Conservation (phyloP, 2,888 invertebrate genomes). For the Troglohyphantes excavatus region DNA sequence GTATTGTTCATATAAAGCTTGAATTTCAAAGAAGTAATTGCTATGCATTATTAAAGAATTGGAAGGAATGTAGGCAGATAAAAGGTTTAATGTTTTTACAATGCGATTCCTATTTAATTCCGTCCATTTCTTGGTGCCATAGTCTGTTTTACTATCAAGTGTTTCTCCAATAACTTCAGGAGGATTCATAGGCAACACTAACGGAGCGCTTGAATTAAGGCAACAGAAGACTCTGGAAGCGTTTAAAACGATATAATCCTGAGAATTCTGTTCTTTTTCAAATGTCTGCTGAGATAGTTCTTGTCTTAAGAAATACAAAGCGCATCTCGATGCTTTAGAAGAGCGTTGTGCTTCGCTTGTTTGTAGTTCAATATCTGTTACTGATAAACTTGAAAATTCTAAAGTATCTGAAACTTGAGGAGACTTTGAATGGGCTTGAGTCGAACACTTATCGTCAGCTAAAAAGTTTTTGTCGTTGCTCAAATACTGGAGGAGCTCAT, state of each 20-base stretch:
- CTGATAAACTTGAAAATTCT: not conserved
- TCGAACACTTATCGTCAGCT: not conserved
- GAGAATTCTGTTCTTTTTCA: conserved; percentile 63
- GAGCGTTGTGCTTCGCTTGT: not conserved
- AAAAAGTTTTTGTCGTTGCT: conserved; percentile 1
- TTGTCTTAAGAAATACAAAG: conserved; percentile 74
- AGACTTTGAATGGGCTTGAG: not conserved
- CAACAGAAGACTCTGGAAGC: conserved; percentile 70
- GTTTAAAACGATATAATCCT: conserved; percentile 78
- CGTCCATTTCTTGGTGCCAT: not conserved
- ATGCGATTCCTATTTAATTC: not conserved
- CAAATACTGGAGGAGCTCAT: conserved; percentile 47
- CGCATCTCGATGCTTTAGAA: conserved; percentile 76
- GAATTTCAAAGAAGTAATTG: not conserved
- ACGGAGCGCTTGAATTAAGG: not conserved
- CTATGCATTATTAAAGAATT: not conserved
- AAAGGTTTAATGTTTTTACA: conserved; percentile 12
- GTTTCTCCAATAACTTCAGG: not conserved
- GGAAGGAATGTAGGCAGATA: conserved; percentile 37
- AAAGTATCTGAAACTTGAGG: not conserved
- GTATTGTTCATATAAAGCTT: conserved; percentile 27
- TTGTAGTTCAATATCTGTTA: conserved; percentile 4
- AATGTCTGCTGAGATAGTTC: conserved; percentile 47
- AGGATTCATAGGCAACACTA: conserved; percentile 35
- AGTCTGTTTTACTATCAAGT: too few relatives aligned